A percentile compares a stretch with the other conserved stretches of the same genome.
Conservation (phyloP, 2,888 invertebrate genomes). For the Oligia strigilis region DNA sequence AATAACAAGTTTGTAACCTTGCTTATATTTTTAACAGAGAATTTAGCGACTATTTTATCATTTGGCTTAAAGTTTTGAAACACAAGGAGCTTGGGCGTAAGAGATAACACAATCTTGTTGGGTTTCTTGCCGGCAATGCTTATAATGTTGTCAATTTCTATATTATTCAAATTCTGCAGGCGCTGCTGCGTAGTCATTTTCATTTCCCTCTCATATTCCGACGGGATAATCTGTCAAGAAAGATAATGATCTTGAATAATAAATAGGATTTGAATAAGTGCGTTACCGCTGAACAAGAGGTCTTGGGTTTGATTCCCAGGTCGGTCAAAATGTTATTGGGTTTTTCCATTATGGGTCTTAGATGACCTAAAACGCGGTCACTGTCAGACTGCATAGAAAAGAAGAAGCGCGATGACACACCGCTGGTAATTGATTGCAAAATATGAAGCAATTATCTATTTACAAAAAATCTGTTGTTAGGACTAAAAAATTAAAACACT, state of each 20-base stretch:
- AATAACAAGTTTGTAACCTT: conserved; percentile 78
- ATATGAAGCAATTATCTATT: no score
- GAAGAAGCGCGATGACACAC: no score
- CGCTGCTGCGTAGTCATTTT: conserved; percentile 80
- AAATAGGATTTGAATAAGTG: background rate
- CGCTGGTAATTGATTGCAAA: no score
- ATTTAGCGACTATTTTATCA: conserved; percentile 85
- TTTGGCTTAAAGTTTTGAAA: conserved; percentile 91
- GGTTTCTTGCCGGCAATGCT: conserved; percentile 65
- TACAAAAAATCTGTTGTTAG: no score
- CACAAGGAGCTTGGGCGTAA: conserved; percentile 89
- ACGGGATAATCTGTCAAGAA: conserved; percentile 78
- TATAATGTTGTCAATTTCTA: conserved; percentile 81
- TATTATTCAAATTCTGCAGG: conserved; percentile 77
- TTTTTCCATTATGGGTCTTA: no score
- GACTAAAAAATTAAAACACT: no score
- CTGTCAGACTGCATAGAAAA: no score
- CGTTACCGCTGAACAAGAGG: background rate
- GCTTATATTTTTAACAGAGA: conserved; percentile 90
- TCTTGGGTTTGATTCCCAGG: background rate
- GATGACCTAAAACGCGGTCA: no score
- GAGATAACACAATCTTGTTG: conserved; percentile 76
- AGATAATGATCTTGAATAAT: background rate
- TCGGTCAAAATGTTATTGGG: background rate
- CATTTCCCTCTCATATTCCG: conserved; percentile 84